phyloP scores from a whole-genome alignment of 2,888 invertebrate species.

The Leptogaster cylindrica region DNA sequence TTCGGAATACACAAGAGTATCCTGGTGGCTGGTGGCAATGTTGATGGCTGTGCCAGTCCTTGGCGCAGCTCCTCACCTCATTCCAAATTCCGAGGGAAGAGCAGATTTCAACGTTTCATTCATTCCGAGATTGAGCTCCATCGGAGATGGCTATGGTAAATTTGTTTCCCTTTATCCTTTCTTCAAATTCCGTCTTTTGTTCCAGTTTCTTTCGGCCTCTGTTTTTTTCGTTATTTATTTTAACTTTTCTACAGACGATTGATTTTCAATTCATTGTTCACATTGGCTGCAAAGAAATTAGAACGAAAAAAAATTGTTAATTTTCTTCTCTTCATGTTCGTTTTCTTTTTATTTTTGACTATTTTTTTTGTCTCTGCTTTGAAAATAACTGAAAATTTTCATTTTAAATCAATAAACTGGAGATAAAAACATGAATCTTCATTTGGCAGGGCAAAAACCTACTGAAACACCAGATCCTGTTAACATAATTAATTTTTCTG shows the following conservation, averaged over 20 bases:
- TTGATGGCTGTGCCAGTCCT: too few relatives aligned
- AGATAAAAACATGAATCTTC: too few relatives aligned
- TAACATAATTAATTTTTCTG: too few relatives aligned
- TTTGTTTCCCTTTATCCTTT: slow-evolving; percentile 22
- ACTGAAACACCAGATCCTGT: too few relatives aligned
- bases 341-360: background rate
- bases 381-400: too few relatives aligned
- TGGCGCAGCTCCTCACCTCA: slow-evolving; percentile 27
- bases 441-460: too few relatives aligned
- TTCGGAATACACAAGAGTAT: slow-evolving; percentile 14
- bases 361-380: slow-evolving; percentile 3
- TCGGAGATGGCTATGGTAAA: slow-evolving; percentile 20
- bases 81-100: slow-evolving; percentile 36
- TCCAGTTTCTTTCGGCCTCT: background rate
- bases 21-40: too few relatives aligned
- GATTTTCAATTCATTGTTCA: slow-evolving; percentile 33
- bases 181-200: background rate
- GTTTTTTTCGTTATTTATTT: slow-evolving; percentile 23
- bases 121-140: slow-evolving; percentile 25
- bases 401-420: too few relatives aligned
- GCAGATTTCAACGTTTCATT: slow-evolving; percentile 23
- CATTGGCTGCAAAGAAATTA: slow-evolving; percentile 20
- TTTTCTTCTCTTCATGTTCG: slow-evolving; percentile 17
- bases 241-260: slow-evolving; percentile 25
- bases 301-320: slow-evolving; percentile 17